Evolutionary conservation across 2,888 invertebrate genomes (phyloP).

Genomic region (Ferdinandea cuprea): DNA sequence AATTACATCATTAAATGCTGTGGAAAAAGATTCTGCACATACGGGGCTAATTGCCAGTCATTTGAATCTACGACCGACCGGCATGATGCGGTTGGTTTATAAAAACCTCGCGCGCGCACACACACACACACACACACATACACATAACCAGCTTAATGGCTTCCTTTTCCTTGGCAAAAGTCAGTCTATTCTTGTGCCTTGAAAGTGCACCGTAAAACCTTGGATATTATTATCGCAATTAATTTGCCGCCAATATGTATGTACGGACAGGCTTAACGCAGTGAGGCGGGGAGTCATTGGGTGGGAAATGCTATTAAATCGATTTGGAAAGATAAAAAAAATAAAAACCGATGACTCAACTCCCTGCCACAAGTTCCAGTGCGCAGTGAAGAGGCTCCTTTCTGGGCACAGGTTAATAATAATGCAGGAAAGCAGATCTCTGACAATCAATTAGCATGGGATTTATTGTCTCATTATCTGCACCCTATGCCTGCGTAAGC

Average conservation of each 20-base stretch:
- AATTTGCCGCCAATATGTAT: conserved; percentile 66
- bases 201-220: conserved; percentile 58
- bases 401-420: conserved; percentile 10
- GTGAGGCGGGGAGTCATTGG: not conserved
- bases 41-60: conserved; percentile 64
- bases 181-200: conserved; percentile 40
- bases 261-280: conserved; percentile 10
- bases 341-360: too few relatives aligned
- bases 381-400: conserved; percentile 2
- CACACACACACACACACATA: conserved; percentile 11
- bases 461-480: conserved; percentile 69
- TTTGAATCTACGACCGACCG: conserved; percentile 43
- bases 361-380: not conserved
- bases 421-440: conserved; percentile 46
- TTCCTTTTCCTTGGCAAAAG: conserved; percentile 50
- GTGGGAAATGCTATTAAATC: conserved; percentile 44
- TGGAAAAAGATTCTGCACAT: conserved; percentile 53
- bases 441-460: conserved; percentile 66
- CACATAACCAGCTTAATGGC: conserved; percentile 56
- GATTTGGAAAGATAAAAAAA: conserved; percentile 22
- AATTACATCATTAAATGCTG: conserved; percentile 67
- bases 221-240: conserved; percentile 68
- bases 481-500: conserved; percentile 35
- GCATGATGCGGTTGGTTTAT: not conserved
- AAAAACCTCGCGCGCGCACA: not conserved